Percentiles rank a stretch among this genome's conserved stretches.
phyloP scores from a whole-genome alignment of 2,888 invertebrate genomes.

The Dolichopus griseipennis region DNA sequence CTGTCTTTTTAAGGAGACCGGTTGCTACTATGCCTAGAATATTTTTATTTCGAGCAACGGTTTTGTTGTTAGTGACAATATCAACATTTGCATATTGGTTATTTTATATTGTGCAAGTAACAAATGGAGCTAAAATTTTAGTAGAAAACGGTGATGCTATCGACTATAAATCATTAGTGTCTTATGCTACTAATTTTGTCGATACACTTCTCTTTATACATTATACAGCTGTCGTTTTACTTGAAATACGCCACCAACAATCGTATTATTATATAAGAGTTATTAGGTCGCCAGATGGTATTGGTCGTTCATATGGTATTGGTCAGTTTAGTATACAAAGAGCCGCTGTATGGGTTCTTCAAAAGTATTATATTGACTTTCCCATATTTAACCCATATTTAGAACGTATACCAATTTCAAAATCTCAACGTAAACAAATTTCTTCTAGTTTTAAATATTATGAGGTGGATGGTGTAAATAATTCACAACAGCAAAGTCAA shows the following conservation, averaged over 20 bases:
- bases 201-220: slow-evolving; percentile 93
- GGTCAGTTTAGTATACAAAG: slow-evolving; percentile 89
- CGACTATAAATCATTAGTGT: slow-evolving; percentile 81
- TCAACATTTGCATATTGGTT: slow-evolving; percentile 96
- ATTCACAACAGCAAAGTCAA: slow-evolving; percentile 60
- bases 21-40: slow-evolving; percentile 85
- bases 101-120: slow-evolving; percentile 89
- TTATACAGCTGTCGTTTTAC: slow-evolving; percentile 83
- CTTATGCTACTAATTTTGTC: slow-evolving; percentile 84
- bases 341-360: slow-evolving; percentile 88
- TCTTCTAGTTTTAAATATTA: slow-evolving; percentile 90
- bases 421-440: slow-evolving; percentile 63
- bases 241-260: slow-evolving; percentile 87
- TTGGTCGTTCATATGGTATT: slow-evolving; percentile 77
- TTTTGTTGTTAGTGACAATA: slow-evolving; percentile 79
- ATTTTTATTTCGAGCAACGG: slow-evolving; percentile 80
- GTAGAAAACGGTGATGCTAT: slow-evolving; percentile 64
- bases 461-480: slow-evolving; percentile 81
- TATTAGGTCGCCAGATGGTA: slow-evolving; percentile 92
- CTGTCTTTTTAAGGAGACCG: slow-evolving; percentile 76
- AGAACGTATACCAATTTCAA: slow-evolving; percentile 80
- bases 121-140: slow-evolving; percentile 69
- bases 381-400: slow-evolving; percentile 94
- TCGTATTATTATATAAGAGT: slow-evolving; percentile 84
- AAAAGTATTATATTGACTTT: slow-evolving; percentile 93